Evolutionary conservation across 2,888 invertebrate genomes (phyloP).

Genomic region (Erebia ligea): DNA sequence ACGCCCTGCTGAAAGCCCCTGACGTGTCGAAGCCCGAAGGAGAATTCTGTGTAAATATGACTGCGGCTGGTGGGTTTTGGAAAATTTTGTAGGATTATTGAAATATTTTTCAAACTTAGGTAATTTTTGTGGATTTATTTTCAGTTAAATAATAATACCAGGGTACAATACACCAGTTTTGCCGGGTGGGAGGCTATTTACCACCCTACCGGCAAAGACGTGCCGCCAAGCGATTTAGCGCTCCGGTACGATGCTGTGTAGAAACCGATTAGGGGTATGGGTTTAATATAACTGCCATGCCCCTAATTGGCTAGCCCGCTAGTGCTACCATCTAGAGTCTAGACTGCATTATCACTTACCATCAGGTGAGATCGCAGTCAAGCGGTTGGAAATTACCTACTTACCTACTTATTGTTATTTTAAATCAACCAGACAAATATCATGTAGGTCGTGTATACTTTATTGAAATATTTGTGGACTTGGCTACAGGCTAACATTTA

Average conservation of each 20-base stretch:
- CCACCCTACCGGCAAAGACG: no score
- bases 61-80: constrained; percentile 8
- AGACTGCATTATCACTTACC: no score
- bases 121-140: background rate
- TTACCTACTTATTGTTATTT: background rate
- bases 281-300: no score
- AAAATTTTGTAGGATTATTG: background rate
- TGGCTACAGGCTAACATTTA: constrained; percentile 1
- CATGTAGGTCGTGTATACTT: background rate
- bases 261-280: no score
- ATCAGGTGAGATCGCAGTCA: no score
- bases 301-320: no score
- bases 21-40: constrained; percentile 61
- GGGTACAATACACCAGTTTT: no score
- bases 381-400: background rate
- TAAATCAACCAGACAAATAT: background rate
- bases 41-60: constrained; percentile 58
- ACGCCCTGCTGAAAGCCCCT: constrained; percentile 68
- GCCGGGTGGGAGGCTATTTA: no score
- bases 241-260: no score
- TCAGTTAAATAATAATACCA: no score
- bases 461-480: background rate
- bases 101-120: background rate
- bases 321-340: no score
- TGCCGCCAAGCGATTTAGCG: no score